phyloP scores from a whole-genome alignment of 2,888 invertebrate species.

The Acleris cristana region DNA sequence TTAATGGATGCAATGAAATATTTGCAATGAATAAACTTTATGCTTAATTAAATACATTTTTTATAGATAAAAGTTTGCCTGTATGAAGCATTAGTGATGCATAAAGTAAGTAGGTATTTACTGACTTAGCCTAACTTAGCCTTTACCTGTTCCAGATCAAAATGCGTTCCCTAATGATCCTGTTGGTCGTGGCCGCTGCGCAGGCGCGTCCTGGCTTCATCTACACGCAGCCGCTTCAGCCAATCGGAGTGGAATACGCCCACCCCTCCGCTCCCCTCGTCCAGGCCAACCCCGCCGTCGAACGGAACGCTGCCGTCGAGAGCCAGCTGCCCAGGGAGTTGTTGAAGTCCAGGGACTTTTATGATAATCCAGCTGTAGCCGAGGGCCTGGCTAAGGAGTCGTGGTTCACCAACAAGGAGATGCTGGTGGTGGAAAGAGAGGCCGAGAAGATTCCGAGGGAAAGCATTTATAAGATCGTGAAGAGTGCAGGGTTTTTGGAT shows the following conservation, averaged over 20 bases:
- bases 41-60: too few species aligned
- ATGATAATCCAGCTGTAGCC: slow-evolving; percentile 89
- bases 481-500: slow-evolving; percentile 87
- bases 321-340: slow-evolving; percentile 88
- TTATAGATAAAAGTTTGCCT: too few species aligned
- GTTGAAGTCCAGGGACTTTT: slow-evolving; percentile 87
- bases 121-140: too few species aligned
- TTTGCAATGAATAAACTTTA: too few species aligned
- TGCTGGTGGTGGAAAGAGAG: slow-evolving; percentile 90
- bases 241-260: slow-evolving; percentile 79
- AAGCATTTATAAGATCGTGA: slow-evolving; percentile 89
- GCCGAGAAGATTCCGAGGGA: slow-evolving; percentile 91
- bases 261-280: slow-evolving; percentile 58
- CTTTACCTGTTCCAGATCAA: slow-evolving; percentile 48
- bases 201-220: slow-evolving; percentile 77
- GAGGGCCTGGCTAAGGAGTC: slow-evolving; percentile 90
- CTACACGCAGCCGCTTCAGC: slow-evolving; percentile 73
- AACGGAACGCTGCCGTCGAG: slow-evolving; percentile 88
- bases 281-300: slow-evolving; percentile 88
- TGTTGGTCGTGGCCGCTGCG: slow-evolving; percentile 65
- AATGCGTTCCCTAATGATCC: slow-evolving; percentile 63
- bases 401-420: slow-evolving; percentile 90
- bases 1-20: neutral
- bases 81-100: too few species aligned
- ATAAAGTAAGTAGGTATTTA: too few species aligned